Conservation (phyloP, 2,797 vertebrate genomes). For the Argentina silus region DNA sequence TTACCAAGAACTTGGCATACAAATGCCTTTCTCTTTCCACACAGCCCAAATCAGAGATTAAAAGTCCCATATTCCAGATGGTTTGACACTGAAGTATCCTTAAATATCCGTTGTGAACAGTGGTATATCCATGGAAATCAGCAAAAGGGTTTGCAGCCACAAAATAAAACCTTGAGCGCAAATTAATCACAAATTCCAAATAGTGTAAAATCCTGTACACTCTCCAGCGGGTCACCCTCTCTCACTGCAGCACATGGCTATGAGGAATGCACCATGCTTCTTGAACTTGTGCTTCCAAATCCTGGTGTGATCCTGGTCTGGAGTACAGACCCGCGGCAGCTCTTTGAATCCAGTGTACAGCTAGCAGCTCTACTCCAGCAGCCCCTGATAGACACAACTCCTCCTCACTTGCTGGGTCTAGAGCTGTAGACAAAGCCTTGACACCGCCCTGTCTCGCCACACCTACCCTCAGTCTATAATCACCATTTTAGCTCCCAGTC, state of each 20-base stretch:
- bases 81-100: slow-evolving; percentile 68
- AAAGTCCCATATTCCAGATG: slow-evolving; percentile 81
- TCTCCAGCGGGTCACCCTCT: slow-evolving; percentile 34
- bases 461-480: slow-evolving; percentile 78
- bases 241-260: slow-evolving; percentile 18
- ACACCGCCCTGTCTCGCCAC: slow-evolving; percentile 79
- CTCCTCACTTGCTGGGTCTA: slow-evolving; percentile 60
- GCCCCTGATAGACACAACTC: slow-evolving; percentile 55
- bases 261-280: slow-evolving; percentile 40
- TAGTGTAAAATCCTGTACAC: neutral
- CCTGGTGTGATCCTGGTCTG: slow-evolving; percentile 44
- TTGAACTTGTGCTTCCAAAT: slow-evolving; percentile 55
- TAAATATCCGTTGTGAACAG: slow-evolving; percentile 40
- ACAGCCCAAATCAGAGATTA: slow-evolving; percentile 70
- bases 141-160: neutral
- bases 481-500: slow-evolving; percentile 69
- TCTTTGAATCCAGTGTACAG: slow-evolving; percentile 54
- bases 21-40: slow-evolving; percentile 65
- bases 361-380: slow-evolving; percentile 50
- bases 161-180: slow-evolving; percentile 15
- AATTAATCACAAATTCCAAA: slow-evolving; percentile 25
- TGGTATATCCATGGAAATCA: slow-evolving; percentile 37
- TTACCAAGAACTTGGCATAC: slow-evolving; percentile 65
- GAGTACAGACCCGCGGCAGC: slow-evolving; percentile 41
- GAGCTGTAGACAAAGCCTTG: slow-evolving; percentile 77